Evolutionary conservation across 2,113 vertebrate species (phyloP), one percentile per base, ranked within the genome.

Genomic region (Phyllostomus discolor): DNA sequence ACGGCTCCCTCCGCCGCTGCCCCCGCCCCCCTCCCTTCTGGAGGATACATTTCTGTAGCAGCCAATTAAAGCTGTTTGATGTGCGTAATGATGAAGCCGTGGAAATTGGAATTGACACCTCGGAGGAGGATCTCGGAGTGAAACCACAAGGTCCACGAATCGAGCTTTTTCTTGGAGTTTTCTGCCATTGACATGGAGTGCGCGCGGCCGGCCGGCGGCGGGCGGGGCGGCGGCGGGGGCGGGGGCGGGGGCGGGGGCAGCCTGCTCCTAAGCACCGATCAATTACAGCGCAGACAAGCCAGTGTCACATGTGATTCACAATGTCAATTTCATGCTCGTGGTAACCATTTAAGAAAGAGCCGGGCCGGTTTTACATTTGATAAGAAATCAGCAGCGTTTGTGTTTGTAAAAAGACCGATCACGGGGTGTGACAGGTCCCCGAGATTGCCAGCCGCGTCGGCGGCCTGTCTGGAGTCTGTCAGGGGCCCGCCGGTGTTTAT

Each of bases 311-410:
- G 98, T 98, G 99, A 99, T 99, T 99, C 99, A 99, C 99, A 99
- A 99, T 99, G 99, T 99, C 99, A 99, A 99, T 99, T 99, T 99
- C 99, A 99, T 99, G 99, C 99, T 99, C 98, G 97, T 98, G 96
- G 98, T 99, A 99, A 99, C 99, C 99, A 97, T 99, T 99, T 99
- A 99, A 98, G 99, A 99, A 99, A 99, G 99, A 99, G 99, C 98
- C 98, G 98, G 95, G 97, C 99, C 98, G 99, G 99, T 99, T 99
- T 98, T 99, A 99, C 99, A 99, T 99, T 99, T 99, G 99, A 99
- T 99, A 99, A 99, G 99, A 99, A 99, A 99, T 99, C 99, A 99
- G 97, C 98, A 97, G 99, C 97, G 99, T 98, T 99, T 99, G 98
- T 99, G 99, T 99, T 99, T 98, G 99, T 97, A 98, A 98, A 98